Base-by-base conservation (phyloP, 2,797 vertebrate genomes). In the Spea hammondii region DNA sequence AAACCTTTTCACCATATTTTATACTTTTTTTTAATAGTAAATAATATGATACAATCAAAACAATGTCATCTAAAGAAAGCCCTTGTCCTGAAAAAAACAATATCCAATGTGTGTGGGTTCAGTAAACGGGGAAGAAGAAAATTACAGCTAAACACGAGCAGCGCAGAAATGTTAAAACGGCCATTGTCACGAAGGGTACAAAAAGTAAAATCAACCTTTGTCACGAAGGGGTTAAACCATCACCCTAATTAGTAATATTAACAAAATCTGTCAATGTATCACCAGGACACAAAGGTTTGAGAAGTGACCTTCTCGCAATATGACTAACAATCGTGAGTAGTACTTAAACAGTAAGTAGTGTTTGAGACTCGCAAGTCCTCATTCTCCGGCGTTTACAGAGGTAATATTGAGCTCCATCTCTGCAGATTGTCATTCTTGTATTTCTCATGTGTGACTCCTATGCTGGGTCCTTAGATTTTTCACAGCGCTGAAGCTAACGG, bases 391-490 rank as follows among this genome's bases (percentile, higher is more conserved):
- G 70, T 77, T 82, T 74, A 82, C 65, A 77, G 64, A 73, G 75
- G 65, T 75, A 78, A 69, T 65, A 65, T 54, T 48, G 55, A 55
- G 45, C 70, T 66, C 54, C 65, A 82, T 82, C 75, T 82, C 70
- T 2, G 8, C 57, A 77, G 80, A 82, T 82, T 82, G 74, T 70
- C 8, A 32, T 65, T 17, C 70, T 70, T 65, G 49, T 62, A 74
- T 77, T 77, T 82, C 65, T 74, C 75, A 74, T 57, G 74, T 78
- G 50, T 64, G 75, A 82, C 70, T 82, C 14, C 44, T 59, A 55
- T 70, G 53, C 75, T 77, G 75, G 72, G 80, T 69, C 69, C 74
- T 82, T 74, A 69, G 65, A 82, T 66, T 75, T 77, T 82, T 77
- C 74, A 74, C 80, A 74, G 70, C 70, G 74, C 75, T 74, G 77